Evolutionary conservation across 2,113 vertebrate genomes (phyloP).

Genomic region (Vireo altiloquus): DNA sequence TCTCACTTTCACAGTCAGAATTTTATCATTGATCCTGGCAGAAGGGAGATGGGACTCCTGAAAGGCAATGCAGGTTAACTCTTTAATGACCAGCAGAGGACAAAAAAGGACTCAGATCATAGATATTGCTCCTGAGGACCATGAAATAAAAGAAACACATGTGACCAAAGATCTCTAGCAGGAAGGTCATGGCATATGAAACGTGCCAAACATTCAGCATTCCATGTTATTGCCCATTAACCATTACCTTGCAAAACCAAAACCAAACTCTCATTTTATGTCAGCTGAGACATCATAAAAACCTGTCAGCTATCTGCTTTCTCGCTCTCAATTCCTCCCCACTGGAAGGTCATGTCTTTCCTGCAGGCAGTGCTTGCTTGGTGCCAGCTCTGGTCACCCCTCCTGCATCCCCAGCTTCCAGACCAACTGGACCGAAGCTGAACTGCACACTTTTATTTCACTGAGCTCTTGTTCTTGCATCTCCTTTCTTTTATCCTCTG

Average conservation of each 20-base stretch:
- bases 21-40: conserved; percentile 20
- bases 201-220: not conserved
- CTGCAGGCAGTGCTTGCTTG: not conserved
- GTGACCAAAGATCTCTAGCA: not conserved
- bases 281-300: not conserved
- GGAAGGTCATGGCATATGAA: not conserved
- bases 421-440: not conserved
- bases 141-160: not conserved
- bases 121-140: not conserved
- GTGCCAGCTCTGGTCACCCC: not conserved
- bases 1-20: not conserved
- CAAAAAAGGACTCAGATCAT: not conserved
- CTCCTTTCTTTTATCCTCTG: not conserved
- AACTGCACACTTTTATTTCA: not conserved
- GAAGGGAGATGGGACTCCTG: not conserved
- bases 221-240: not conserved
- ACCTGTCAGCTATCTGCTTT: not conserved
- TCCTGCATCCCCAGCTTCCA: not conserved
- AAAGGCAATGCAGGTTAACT: not conserved
- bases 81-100: not conserved
- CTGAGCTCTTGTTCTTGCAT: not conserved
- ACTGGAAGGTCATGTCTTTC: not conserved
- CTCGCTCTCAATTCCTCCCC: not conserved
- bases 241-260: not conserved
- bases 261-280: not conserved